These are phyloP conservation scores for Thumatha senex DNA, from an alignment of 2,888 invertebrate genomes.

Conservation along the genomic window DNA sequence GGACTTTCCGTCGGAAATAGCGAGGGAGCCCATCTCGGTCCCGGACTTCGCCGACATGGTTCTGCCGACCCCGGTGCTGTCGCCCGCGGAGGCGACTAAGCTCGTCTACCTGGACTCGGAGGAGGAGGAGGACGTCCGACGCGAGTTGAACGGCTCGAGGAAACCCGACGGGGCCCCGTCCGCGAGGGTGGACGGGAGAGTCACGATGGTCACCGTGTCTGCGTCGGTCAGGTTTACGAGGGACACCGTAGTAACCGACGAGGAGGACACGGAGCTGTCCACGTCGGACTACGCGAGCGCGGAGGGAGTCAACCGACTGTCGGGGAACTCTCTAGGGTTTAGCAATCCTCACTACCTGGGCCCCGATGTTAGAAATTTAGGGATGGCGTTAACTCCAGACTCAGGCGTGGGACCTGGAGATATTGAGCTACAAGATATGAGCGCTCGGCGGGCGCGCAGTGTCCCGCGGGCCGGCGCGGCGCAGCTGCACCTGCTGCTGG, in stretches of 20 bases:
- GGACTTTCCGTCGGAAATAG: slow-evolving; percentile 64
- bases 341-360: slow-evolving; percentile 91
- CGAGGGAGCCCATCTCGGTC: slow-evolving; percentile 88
- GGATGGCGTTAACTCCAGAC: slow-evolving; percentile 86
- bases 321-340: slow-evolving; percentile 84
- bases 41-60: slow-evolving; percentile 88
- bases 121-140: slow-evolving; percentile 78
- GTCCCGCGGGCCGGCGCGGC: slow-evolving; percentile 48
- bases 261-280: slow-evolving; percentile 84
- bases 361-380: slow-evolving; percentile 87
- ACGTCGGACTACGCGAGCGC: slow-evolving; percentile 91
- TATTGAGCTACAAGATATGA: slow-evolving; percentile 68
- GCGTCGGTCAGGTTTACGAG: slow-evolving; percentile 84
- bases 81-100: slow-evolving; percentile 87
- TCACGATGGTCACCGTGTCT: slow-evolving; percentile 77
- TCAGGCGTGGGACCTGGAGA: slow-evolving; percentile 83
- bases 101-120: slow-evolving; percentile 88
- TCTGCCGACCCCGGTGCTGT: slow-evolving; percentile 85
- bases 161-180: slow-evolving; percentile 51
- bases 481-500: slow-evolving; percentile 71
- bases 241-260: slow-evolving; percentile 72
- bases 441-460: slow-evolving; percentile 48
- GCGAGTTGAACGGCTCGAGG: slow-evolving; percentile 42
- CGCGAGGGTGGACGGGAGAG: slow-evolving; percentile 68
- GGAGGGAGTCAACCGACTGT: slow-evolving; percentile 84